Evolutionary conservation across 2,888 invertebrate genomes (phyloP).

Genomic region (Eilema depressum): DNA sequence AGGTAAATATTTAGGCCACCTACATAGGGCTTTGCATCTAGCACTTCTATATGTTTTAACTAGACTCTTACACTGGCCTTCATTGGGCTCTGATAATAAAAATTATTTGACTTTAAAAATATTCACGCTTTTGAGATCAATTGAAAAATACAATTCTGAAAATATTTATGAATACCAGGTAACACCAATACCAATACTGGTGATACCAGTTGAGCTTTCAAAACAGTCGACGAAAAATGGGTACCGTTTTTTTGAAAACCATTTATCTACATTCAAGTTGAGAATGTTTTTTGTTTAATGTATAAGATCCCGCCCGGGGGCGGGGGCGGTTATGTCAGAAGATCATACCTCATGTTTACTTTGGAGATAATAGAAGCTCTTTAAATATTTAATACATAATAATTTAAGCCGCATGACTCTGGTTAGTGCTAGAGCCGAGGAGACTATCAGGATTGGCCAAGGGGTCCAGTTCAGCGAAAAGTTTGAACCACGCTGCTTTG

Average conservation of each 20-base stretch:
- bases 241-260: background rate
- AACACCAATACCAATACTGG: no score
- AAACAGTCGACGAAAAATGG: background rate
- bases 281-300: background rate
- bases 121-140: background rate
- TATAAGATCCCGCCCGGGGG: no score
- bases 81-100: background rate
- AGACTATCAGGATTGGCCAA: conserved; percentile 93
- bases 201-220: background rate
- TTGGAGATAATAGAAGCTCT: conserved; percentile 5
- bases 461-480: conserved; percentile 97
- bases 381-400: conserved; percentile 2
- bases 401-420: conserved; percentile 83
- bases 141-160: background rate
- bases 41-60: background rate
- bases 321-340: background rate
- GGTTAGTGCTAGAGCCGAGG: conserved; percentile 76
- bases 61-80: background rate
- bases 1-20: background rate
- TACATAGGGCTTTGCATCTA: background rate
- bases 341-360: conserved; percentile 2
- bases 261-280: background rate
- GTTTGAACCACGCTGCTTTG: conserved; percentile 92
- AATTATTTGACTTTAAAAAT: background rate
- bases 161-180: background rate